Base-by-base conservation (phyloP, 2,888 invertebrate species). In the Sipha maydis region DNA sequence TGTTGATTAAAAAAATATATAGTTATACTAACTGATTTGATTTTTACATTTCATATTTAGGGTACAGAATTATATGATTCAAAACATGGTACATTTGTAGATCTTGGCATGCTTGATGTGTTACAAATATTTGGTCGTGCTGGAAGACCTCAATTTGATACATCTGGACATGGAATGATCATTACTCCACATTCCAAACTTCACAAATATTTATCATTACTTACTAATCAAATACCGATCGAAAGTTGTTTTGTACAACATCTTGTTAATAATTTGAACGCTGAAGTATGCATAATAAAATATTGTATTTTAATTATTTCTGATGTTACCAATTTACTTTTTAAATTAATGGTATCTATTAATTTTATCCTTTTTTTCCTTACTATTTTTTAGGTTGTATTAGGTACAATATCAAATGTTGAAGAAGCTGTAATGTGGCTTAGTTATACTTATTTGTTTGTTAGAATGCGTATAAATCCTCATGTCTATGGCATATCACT, bases 101-200 rank as follows among this genome's bases (percentile, higher is more conserved):
- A 99, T 92, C 93, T 99, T 76, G 98, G 98, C 89, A 98, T 99
- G 91, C 93, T 99, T 90, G 99, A 99, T 92, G 99, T 99, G 75
- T 93, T 98, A 82, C 99, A 99, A 93, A 99, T 99, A 91, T 99
- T 99, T 92, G 99, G 99, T 71, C 95, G 99, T 89, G 99, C 99
- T 8, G 99, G 99, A 8, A 94, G 99, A 3, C 99, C 99, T 0
- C 99, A 99, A 92, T 99, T 96, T 92, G 99, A 99, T 92, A 96
- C 94, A 1, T 96, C 96, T 25, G 99, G 99, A 9, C 96, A 97
- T 69, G 99, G 99, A 71, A 96, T 97, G 69, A 99, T 99, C 89
- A 97, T 99, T 80, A 99, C 99, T 0, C 93, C 95, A 0, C 96
- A 98, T 91, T 96, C 96, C 90, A 98, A 98, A 92, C 93, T 99